A percentile compares a stretch with the other conserved stretches of the same genome.
phyloP scores from a whole-genome alignment of 2,888 invertebrate species.

The Cosmia trapezina region DNA sequence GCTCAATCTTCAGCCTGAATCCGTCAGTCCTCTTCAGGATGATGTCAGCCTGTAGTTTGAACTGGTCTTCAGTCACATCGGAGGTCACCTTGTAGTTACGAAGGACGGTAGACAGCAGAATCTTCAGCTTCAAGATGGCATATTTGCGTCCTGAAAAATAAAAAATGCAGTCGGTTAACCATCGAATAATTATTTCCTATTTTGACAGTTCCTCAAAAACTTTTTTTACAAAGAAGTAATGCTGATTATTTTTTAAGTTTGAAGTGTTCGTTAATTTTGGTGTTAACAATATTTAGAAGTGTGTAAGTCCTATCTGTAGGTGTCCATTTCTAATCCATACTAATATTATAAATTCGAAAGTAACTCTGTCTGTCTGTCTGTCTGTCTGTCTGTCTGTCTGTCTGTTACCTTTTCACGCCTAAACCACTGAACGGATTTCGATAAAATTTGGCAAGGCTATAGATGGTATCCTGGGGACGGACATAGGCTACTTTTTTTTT shows the following conservation, averaged over 20 bases:
- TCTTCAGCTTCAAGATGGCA: conserved; percentile 94
- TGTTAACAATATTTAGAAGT: background rate
- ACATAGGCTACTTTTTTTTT: too few relatives aligned
- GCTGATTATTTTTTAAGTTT: background rate
- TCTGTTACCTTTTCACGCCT: too few relatives aligned
- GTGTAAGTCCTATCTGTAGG: background rate
- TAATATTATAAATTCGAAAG: too few relatives aligned
- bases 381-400: too few relatives aligned
- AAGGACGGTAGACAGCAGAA: conserved; percentile 93
- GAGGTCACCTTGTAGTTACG: conserved; percentile 92
- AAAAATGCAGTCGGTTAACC: background rate
- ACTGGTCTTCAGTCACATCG: conserved; percentile 92
- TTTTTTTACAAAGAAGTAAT: background rate
- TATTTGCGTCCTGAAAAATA: conserved; percentile 92
- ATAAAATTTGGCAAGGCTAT: too few relatives aligned
- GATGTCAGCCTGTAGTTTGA: conserved; percentile 93
- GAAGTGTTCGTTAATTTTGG: background rate
- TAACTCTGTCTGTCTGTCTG: too few relatives aligned
- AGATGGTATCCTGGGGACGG: too few relatives aligned
- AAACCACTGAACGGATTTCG: too few relatives aligned
- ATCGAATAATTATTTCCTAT: background rate
- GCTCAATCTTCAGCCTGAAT: conserved; percentile 92
- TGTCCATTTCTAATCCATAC: background rate
- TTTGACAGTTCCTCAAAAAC: background rate
- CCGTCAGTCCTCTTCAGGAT: conserved; percentile 94